Percentiles rank a stretch among this genome's conserved stretches.
These are phyloP conservation scores for Ormyrus rosae DNA, from an alignment of 2,888 invertebrate species.

Conservation along the genomic window DNA sequence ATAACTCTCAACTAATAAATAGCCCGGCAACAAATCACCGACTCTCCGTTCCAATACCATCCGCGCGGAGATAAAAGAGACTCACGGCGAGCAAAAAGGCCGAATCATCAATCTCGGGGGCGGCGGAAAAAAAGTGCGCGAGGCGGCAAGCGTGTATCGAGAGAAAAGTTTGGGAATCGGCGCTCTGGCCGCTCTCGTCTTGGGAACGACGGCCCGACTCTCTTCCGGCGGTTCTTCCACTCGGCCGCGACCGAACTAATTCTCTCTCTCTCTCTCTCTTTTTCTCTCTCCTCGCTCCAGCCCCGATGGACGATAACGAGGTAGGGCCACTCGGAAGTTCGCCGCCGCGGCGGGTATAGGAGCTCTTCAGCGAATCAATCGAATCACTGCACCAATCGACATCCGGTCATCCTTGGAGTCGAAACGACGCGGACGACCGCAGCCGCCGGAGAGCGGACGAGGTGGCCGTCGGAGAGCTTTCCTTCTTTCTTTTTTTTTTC, in stretches of 20 bases:
- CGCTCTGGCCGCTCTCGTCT: background rate
- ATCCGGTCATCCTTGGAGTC: slow-evolving; percentile 65
- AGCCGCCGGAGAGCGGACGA: no score
- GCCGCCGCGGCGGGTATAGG: slow-evolving; percentile 56
- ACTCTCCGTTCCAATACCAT: no score
- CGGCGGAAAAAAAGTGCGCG: no score
- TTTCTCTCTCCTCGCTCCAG: slow-evolving; percentile 30
- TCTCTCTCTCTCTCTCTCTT: slow-evolving; percentile 48
- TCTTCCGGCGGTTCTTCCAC: background rate
- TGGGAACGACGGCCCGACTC: background rate
- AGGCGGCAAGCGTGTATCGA: background rate
- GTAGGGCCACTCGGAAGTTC: slow-evolving; percentile 68
- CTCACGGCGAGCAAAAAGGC: no score
- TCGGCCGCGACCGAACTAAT: slow-evolving; percentile 16
- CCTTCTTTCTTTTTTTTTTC: no score
- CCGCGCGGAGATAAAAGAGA: no score
- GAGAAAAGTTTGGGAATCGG: background rate
- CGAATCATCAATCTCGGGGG: no score
- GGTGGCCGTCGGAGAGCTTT: no score
- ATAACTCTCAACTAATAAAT: no score
- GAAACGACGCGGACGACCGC: background rate
- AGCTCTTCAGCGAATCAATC: slow-evolving; percentile 67
- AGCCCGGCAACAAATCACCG: no score
- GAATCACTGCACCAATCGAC: slow-evolving; percentile 69
- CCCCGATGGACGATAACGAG: slow-evolving; percentile 13